These are phyloP conservation scores for Anguilla obscura DNA, from an alignment of 2,797 vertebrate species.

Conservation along the genomic window DNA sequence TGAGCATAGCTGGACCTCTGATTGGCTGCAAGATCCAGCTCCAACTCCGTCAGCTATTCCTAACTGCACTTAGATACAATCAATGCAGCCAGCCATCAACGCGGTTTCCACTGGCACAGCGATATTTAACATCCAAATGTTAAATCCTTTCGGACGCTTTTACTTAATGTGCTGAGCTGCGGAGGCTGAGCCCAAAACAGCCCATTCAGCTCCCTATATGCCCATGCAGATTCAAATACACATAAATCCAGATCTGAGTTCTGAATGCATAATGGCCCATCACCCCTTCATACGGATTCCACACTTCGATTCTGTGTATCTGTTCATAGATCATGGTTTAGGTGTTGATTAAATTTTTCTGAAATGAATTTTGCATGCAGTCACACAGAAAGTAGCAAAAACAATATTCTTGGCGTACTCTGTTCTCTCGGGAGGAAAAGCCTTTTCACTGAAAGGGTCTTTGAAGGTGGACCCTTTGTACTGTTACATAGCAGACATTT, in stretches of 20 bases:
- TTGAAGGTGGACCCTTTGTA: too few species aligned
- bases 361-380: background rate
- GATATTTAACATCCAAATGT: constrained; percentile 60
- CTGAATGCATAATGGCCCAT: background rate
- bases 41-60: background rate
- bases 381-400: background rate
- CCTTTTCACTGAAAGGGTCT: background rate
- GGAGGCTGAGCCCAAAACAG: background rate
- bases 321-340: background rate
- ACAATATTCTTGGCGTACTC: background rate
- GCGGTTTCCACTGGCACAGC: constrained; percentile 68
- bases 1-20: background rate
- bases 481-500: too few species aligned
- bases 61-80: constrained; percentile 59
- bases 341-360: constrained; percentile 65
- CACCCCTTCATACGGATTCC: constrained; percentile 7
- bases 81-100: constrained; percentile 59
- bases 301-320: background rate
- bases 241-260: background rate
- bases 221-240: background rate
- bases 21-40: background rate
- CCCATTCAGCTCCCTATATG: background rate
- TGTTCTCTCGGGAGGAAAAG: background rate
- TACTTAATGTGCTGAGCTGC: background rate
- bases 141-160: constrained; percentile 44